Base-by-base conservation (phyloP, 2,888 invertebrate species). In the Cecidostiba fungosa region DNA sequence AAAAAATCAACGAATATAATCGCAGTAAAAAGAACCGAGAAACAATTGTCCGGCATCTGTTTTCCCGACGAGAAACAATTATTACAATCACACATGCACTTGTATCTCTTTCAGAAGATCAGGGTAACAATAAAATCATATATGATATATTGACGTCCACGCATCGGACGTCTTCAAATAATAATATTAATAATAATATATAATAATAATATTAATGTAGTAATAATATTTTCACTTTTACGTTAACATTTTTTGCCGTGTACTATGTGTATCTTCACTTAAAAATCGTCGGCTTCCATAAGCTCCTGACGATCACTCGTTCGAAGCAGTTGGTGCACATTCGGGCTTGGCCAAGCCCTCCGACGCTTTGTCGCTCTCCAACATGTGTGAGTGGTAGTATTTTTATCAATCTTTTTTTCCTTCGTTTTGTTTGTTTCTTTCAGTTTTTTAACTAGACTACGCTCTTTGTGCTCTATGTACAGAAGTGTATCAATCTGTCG, bases 381-480 rank as follows among this genome's bases (percentile, higher is more conserved):
- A 39, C 36, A 23, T 43, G 73, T 43, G 47, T 77, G 26, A 72
- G 70, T 43, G 23, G 19, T 72, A 32, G 66, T 29, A 47, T 29
- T 47, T 70, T 23, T 43, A 39, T 72, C 12, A 72, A 72, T 19
- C 12, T 73, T 16, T 73, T 76, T 76, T 62, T 66, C 66, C 16
- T 8, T 72, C 39, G 66, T 43, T 80, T 43, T 70, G 69, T 39
- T 73, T 59, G 69, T 69, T 78, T 82, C 59, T 50, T 73, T 81
- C 36, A 82, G 36, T 74, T 74, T 81, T 81, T 86, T 62, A 82
- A n/a, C 89, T 90, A 89, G 88, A 87, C 90, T 91, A 91, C 87
- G 78, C 87, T 83, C 87, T 86, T 90, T 91, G 90, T 91, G 91
- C 91, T 91, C 89, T 92, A 92, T 92, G 88, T 91, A 91, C 91